Conservation (phyloP, 1,140 invertebrate genomes). For the Battus philenor region DNA sequence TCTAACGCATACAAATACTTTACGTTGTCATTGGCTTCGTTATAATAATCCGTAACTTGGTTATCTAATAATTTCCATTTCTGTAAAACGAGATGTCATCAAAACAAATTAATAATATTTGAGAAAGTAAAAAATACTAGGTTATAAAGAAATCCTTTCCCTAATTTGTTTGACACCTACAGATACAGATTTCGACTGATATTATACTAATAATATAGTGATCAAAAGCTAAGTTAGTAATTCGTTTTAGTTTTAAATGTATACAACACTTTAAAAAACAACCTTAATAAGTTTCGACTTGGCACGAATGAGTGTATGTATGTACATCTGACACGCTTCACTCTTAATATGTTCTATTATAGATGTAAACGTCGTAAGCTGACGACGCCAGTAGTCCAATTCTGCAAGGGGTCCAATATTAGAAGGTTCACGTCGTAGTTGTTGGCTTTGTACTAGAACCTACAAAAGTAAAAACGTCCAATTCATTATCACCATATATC, state of each 20-base stretch:
- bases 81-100: too few species aligned
- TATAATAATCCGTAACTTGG: slow-evolving; percentile 83
- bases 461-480: slow-evolving; percentile 39
- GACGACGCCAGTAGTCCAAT: slow-evolving; percentile 88
- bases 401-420: slow-evolving; percentile 88
- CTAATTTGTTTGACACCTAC: too few species aligned
- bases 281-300: slow-evolving; percentile 84
- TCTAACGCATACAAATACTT: slow-evolving; percentile 92
- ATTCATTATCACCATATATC: too few species aligned
- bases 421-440: slow-evolving; percentile 87
- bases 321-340: slow-evolving; percentile 78
- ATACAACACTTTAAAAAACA: too few species aligned
- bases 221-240: too few species aligned
- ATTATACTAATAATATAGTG: too few species aligned
- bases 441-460: slow-evolving; percentile 82
- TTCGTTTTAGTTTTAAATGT: too few species aligned
- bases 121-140: too few species aligned
- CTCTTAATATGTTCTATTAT: slow-evolving; percentile 87
- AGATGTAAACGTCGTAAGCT: slow-evolving; percentile 86
- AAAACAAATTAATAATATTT: too few species aligned
- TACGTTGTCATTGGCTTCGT: slow-evolving; percentile 92
- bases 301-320: slow-evolving; percentile 80
- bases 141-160: too few species aligned
- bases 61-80: slow-evolving; percentile 87
- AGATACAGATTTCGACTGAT: too few species aligned